A percentile compares a stretch with the other conserved stretches of the same genome.
Conservation (phyloP, 2,888 invertebrate genomes). For the Brachyptera putata region DNA sequence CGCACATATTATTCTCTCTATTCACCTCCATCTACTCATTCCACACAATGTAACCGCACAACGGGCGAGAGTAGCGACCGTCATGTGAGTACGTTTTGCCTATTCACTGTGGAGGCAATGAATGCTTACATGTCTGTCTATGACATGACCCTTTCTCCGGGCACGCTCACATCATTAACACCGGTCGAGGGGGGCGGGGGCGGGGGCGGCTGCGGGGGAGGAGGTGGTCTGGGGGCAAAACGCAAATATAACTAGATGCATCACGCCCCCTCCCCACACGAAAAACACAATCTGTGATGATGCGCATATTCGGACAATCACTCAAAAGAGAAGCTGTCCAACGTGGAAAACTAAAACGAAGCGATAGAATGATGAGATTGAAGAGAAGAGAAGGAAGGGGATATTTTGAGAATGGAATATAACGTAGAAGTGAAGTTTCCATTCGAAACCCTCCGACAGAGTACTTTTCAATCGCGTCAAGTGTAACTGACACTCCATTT, state of each 20-base stretch:
- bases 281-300: background rate
- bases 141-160: constrained; percentile 24
- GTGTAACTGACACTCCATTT: constrained; percentile 34
- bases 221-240: background rate
- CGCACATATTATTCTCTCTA: too few species aligned
- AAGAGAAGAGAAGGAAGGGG: background rate
- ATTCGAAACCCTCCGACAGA: constrained; percentile 4
- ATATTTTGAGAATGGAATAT: background rate
- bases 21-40: too few species aligned
- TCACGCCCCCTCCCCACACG: background rate
- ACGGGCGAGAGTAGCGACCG: too few species aligned
- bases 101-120: too few species aligned
- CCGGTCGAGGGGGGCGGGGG: background rate
- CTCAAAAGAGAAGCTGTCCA: constrained; percentile 16
- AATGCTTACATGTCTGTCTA: constrained; percentile 15
- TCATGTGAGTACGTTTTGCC: too few species aligned
- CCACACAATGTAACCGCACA: constrained; percentile 13
- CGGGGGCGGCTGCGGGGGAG: background rate
- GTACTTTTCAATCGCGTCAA: constrained; percentile 31
- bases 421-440: constrained; percentile 20
- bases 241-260: background rate
- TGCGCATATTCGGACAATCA: background rate
- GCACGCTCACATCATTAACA: constrained; percentile 25
- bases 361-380: background rate
- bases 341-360: background rate